Base-by-base conservation (phyloP, 1,140 invertebrate species). In the Penaeus chinensis region DNA sequence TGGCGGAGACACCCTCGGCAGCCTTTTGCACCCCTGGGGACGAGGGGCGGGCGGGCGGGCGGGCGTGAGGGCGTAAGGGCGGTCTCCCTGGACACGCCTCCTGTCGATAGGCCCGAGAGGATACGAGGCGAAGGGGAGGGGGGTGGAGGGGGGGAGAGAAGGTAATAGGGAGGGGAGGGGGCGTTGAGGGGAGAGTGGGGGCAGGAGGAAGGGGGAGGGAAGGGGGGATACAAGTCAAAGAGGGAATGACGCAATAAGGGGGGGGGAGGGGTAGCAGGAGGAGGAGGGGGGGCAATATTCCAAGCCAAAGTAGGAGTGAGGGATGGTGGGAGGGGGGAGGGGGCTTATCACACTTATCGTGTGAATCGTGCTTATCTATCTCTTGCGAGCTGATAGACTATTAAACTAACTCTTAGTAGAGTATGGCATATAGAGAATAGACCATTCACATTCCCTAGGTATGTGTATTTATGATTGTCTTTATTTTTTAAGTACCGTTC, bases 31-130 rank as follows among this genome's bases (percentile, higher is more conserved):
- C 54, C 54, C 54, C 54, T 54, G 62, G 74, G 77, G 83, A 78
- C 83, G 78, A 74, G 42, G 60, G 22, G 61, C 37, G 74, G 27
- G 61, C 32, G 65, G 60, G 65, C 54, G 69, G 19, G 37, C 47
- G 65, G 62, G 69, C 7, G 24, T 60, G 66, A 54, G 82, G n/a
- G 82, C 54, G 82, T 27, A 65, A 74, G 81, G 42, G 82, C 20
- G 10, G 11, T 8, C 54, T 16, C 54, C 16, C 54, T 54, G 54
- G 54, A 54, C 54, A 54, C 54, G 54, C 54, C 54, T 8, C 54
- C 54, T 13, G 10, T 11, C 54, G 54, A 54, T 16, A 11, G 10
- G 54, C 54, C 54, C 54, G 8, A 11, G 16, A 13, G 11, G 11
- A 10, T 54, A 13, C 54, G 16, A 16, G 11, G 10, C 54, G 63